These are phyloP conservation scores for Pelagia noctiluca DNA, from an alignment of 30 jellyfish, hydroid and myxozoan genomes.

Conservation along the genomic window DNA sequence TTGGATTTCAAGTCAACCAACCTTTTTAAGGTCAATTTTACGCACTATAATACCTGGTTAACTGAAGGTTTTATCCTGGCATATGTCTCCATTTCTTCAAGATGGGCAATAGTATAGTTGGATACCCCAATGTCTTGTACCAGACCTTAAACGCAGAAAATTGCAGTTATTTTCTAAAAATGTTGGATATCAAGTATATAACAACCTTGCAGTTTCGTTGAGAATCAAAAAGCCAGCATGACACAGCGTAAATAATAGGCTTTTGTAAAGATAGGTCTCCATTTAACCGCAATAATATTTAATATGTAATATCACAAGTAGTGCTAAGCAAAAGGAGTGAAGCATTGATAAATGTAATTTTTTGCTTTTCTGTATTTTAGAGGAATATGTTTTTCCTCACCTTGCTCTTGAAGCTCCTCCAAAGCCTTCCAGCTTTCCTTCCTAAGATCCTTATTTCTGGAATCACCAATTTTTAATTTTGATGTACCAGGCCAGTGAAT, in stretches of 20 bases:
- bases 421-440: conserved; percentile 85
- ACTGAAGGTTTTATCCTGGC: conserved; percentile 76
- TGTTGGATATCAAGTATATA: no score
- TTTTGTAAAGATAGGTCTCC: no score
- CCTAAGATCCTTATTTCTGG: conserved; percentile 58
- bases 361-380: background rate
- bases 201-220: background rate
- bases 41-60: conserved; percentile 67
- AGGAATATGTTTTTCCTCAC: conserved; percentile 16
- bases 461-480: conserved; percentile 68
- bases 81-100: conserved; percentile 69
- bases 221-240: no score
- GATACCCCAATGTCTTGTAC: conserved; percentile 87
- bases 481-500: conserved; percentile 97
- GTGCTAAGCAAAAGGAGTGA: no score
- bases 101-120: conserved; percentile 80
- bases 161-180: background rate
- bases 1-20: background rate
- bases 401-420: conserved; percentile 72
- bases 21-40: background rate
- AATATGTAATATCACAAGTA: no score
- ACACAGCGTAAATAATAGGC: no score
- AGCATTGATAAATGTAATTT: background rate
- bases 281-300: no score
- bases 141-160: conserved; percentile 49